Evolutionary conservation across 2,113 vertebrate species (phyloP), one percentile per base, ranked within the genome.

Genomic region (Salvator merianae): DNA sequence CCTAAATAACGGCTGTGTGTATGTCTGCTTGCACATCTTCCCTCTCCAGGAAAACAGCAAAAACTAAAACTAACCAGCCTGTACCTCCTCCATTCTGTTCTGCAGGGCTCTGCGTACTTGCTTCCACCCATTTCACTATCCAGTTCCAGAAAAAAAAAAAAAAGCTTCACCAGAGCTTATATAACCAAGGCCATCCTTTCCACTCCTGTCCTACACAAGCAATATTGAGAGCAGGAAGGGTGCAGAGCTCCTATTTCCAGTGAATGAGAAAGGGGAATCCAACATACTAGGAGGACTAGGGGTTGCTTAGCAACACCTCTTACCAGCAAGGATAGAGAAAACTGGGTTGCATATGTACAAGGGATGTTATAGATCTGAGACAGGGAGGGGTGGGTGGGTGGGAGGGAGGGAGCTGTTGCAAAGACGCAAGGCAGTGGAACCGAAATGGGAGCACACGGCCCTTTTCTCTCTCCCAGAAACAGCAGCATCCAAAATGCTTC

Each of bases 401-500:
- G n/a, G n/a, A n/a, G n/a, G n/a, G n/a, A n/a, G 79, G 43, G 68
- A 18, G 22, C 28, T 84, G 43, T n/a, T 43, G 83, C 75, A 50
- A 71, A 59, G 83, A 62, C 5, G 36, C 69, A 79, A 24, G 18
- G 47, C 43, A 43, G 24, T 63, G 82, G 40, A 47, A 38, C 36
- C 71, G 24, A 53, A 85, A 85, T 36, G 34, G 78, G 81, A 70
- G 79, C 70, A 69, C 36, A 77, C 82, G 77, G 82, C 72, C 75
- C 43, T 65, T 18, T 14, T 12, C 88, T 83, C 0, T 69, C 72
- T 26, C 65, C 26, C 82, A 71, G 83, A 88, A 79, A 80, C 89
- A 55, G 36, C 90, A 90, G 85, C 91, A 94, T 82, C 91, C 87
- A 90, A 86, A 90, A 87, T 82, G 91, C 89, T 91, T 94, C 70